Evolutionary conservation across 92 coral and sea anemone species (phyloP).

Genomic region (Heteractis magnifica): DNA sequence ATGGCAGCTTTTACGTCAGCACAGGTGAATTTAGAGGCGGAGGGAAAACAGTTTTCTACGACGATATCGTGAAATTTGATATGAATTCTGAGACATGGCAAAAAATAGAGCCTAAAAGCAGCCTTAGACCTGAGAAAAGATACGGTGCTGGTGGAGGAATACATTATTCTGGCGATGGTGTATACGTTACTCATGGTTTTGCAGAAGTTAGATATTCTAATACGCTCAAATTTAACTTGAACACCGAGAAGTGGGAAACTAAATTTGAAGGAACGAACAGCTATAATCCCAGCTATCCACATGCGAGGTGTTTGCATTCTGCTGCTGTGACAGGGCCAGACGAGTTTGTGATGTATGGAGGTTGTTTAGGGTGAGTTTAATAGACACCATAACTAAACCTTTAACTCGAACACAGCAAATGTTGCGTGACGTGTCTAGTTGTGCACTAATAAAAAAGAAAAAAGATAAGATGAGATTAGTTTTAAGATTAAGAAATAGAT

Average conservation of each 20-base stretch:
- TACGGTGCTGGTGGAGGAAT: constrained; percentile 91
- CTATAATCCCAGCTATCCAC: constrained; percentile 88
- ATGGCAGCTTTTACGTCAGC: constrained; percentile 59
- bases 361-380: constrained; percentile 87
- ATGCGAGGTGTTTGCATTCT: constrained; percentile 82
- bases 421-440: not conserved
- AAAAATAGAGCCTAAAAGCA: constrained; percentile 47
- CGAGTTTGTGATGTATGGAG: constrained; percentile 88
- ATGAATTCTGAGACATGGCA: constrained; percentile 1
- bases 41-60: constrained; percentile 37
- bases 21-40: constrained; percentile 71
- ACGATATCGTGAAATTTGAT: constrained; percentile 70
- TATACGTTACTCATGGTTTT: constrained; percentile 89
- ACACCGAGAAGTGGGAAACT: constrained; percentile 64
- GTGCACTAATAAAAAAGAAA: not conserved
- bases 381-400: not conserved
- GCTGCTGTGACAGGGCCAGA: constrained; percentile 70
- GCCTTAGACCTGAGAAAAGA: constrained; percentile 62
- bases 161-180: constrained; percentile 60
- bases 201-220: constrained; percentile 73
- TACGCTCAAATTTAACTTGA: constrained; percentile 75
- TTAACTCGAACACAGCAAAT: not conserved
- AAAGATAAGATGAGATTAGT: not conserved
- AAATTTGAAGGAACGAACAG: constrained; percentile 83
- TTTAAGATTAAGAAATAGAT: not conserved